Base-by-base conservation (phyloP, 2,888 invertebrate genomes). In the Rhyacophila evoluta region DNA sequence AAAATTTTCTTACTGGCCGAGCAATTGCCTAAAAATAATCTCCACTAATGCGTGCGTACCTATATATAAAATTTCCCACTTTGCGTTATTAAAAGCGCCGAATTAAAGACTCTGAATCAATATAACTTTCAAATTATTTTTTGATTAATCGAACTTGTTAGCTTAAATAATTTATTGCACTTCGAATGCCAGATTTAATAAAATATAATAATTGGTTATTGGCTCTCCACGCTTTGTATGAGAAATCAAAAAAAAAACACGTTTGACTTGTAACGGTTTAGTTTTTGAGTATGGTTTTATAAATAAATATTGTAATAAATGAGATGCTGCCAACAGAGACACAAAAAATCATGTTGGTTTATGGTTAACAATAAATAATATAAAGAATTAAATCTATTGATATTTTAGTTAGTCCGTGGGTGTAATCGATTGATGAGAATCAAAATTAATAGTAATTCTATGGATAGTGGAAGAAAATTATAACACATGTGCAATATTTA, bases 261-360 rank as follows among this genome's bases (percentile, higher is more conserved):
- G 55, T 55, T 55, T 55, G 55, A 55, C 55, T 55, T 55, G 19
- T 55, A 55, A 55, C 55, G 55, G 55, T 55, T 55, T 8, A 19
- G 55, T 19, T 39, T 39, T n/a, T 19, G 19, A 25, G 8, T 55
- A 19, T 55, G 55, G 10, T 55, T 55, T 1, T 15, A 55, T 55
- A 25, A 55, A 55, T 55, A 55, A 4, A 25, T 8, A 19, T 6
- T 19, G 10, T 55, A 19, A 8, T 55, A 8, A n/a, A n/a, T n/a
- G n/a, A n/a, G 29, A 6, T 33, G 6, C 29, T 33, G 29, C 29
- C 29, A 4, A 33, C 29, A 33, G 29, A 33, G 6, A 2, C 6
- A 6, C 29, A 33, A 33, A 33, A 33, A 33, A 33, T 6, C 25
- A 19, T 0, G 10, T 25, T 55, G 0, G 55, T 55, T 19, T 41